Evolutionary conservation across 2,113 vertebrate genomes (phyloP).

Genomic region (Sterrhoptilus dennistouni): DNA sequence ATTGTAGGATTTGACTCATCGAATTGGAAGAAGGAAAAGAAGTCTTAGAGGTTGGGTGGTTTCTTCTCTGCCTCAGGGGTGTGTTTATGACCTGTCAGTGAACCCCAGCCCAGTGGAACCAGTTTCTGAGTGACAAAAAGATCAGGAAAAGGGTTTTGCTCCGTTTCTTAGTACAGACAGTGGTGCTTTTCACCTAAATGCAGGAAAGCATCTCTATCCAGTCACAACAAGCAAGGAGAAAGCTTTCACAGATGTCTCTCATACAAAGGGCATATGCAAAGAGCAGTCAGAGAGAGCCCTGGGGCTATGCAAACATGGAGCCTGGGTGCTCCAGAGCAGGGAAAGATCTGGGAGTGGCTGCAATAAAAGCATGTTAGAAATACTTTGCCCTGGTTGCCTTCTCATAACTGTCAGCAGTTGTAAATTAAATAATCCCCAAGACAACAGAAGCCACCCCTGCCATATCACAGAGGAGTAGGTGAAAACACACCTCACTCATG

Average conservation of each 20-base stretch:
- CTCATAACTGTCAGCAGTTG: not conserved
- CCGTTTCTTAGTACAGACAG: not conserved
- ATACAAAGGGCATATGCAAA: rapidly evolving
- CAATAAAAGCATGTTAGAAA: slow-evolving; percentile 22
- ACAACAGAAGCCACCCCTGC: not conserved
- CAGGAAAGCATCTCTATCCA: not conserved
- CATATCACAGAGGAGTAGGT: not conserved
- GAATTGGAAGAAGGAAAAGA: not conserved
- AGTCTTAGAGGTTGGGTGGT: not conserved
- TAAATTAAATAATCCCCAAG: not conserved
- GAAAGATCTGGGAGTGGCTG: slow-evolving; percentile 15
- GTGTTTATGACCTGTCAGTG: not conserved
- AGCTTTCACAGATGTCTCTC: not conserved
- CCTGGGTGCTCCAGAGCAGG: not conserved
- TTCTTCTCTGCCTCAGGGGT: not conserved
- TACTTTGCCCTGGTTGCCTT: slow-evolving; percentile 13
- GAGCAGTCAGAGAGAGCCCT: not conserved
- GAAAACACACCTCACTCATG: not conserved
- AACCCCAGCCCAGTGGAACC: not conserved
- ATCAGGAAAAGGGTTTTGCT: not conserved
- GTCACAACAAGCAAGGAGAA: not conserved
- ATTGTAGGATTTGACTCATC: not conserved
- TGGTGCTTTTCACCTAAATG: not conserved
- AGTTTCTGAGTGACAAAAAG: slow-evolving; percentile 1
- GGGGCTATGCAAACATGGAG: not conserved